These are phyloP conservation scores for Dynastes tityus DNA, from an alignment of 2,888 invertebrate genomes.

Conservation along the genomic window DNA sequence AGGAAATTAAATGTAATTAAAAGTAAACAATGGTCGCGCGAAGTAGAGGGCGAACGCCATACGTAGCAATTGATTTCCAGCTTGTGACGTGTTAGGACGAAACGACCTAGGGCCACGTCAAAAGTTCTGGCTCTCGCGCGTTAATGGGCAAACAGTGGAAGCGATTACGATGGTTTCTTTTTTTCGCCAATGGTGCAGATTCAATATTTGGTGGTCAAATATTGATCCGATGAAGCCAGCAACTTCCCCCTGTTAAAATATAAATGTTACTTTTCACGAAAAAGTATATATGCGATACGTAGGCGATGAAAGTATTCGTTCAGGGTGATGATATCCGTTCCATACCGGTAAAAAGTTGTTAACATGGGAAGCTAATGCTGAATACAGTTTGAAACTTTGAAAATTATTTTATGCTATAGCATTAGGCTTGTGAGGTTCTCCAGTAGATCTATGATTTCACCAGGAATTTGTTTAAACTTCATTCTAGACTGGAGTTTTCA, in stretches of 20 bases:
- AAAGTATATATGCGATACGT: not conserved
- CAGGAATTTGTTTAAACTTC: too few species aligned
- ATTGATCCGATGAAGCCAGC: not conserved
- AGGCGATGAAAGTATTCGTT: too few species aligned
- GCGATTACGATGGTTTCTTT: slow-evolving; percentile 3
- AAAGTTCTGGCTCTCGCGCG: not conserved
- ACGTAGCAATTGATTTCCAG: slow-evolving; percentile 22
- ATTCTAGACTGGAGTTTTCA: too few species aligned
- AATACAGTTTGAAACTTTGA: too few species aligned
- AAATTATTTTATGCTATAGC: too few species aligned
- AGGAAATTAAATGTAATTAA: slow-evolving; percentile 36
- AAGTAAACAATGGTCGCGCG: slow-evolving; percentile 28
- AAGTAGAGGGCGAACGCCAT: slow-evolving; percentile 15
- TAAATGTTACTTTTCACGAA: not conserved
- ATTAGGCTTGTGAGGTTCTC: too few species aligned
- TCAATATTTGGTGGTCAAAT: slow-evolving; percentile 12
- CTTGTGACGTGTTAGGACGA: not conserved
- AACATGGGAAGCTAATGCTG: too few species aligned
- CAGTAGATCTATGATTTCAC: too few species aligned
- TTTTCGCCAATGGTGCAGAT: not conserved
- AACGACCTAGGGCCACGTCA: not conserved
- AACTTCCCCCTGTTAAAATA: not conserved
- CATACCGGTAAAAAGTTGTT: too few species aligned
- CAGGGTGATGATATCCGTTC: too few species aligned
- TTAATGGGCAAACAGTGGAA: slow-evolving; percentile 17